Conservation (phyloP, 2,888 invertebrate species). For the Oxytorus armatus region DNA sequence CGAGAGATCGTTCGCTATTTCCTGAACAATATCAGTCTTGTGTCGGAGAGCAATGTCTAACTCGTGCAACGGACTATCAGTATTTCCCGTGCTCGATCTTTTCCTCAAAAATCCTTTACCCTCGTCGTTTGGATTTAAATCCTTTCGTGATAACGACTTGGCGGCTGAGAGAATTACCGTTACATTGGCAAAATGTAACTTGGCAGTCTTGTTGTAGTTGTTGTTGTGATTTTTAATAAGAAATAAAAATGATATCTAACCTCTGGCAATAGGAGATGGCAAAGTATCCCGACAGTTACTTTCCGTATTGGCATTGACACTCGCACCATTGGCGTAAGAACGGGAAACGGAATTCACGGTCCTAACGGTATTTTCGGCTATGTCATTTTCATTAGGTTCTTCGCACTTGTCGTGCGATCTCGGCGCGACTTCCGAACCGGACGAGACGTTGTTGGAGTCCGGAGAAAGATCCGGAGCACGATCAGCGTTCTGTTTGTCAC, state of each 20-base stretch:
- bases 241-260: slow-evolving; percentile 3
- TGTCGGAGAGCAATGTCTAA: slow-evolving; percentile 53
- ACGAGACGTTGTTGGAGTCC: slow-evolving; percentile 71
- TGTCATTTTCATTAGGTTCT: slow-evolving; percentile 27
- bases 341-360: slow-evolving; percentile 2
- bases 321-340: slow-evolving; percentile 42
- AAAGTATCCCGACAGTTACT: slow-evolving; percentile 40
- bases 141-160: slow-evolving; percentile 44
- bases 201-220: too few species aligned
- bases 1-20: slow-evolving; percentile 58
- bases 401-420: slow-evolving; percentile 37
- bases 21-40: slow-evolving; percentile 58
- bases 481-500: slow-evolving; percentile 70
- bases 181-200: not conserved
- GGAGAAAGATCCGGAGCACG: slow-evolving; percentile 62
- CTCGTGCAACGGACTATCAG: slow-evolving; percentile 40
- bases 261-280: slow-evolving; percentile 34
- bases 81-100: slow-evolving; percentile 36
- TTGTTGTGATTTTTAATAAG: too few species aligned
- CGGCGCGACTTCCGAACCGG: slow-evolving; percentile 70
- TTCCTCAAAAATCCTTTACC: slow-evolving; percentile 41
- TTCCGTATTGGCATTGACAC: slow-evolving; percentile 27
- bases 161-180: slow-evolving; percentile 11
- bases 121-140: slow-evolving; percentile 47
- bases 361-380: slow-evolving; percentile 35